These are phyloP conservation scores for Onthophagus taurus DNA, from an alignment of 1,140 invertebrate genomes.

Conservation along the genomic window DNA sequence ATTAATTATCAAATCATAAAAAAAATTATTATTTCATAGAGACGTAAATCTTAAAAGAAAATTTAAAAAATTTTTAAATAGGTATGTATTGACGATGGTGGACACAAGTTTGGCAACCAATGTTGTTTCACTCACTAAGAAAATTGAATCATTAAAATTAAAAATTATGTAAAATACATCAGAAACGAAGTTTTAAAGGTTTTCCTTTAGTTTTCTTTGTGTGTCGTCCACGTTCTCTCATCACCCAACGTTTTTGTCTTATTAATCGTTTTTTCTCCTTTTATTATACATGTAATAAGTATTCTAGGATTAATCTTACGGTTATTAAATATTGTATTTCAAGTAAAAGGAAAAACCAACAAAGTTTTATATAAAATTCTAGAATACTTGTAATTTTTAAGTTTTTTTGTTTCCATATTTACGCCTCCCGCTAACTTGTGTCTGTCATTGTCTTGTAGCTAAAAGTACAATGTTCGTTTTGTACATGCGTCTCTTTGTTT, in stretches of 20 bases:
- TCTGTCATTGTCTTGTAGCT: constrained; percentile 39
- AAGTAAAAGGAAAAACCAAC: too few species aligned
- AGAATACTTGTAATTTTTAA: too few species aligned
- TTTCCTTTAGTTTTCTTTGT: too few species aligned
- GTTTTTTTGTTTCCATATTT: constrained; percentile 28
- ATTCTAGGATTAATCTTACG: too few species aligned
- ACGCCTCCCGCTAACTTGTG: constrained; percentile 36
- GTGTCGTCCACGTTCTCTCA: too few species aligned
- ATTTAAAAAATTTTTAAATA: constrained; percentile 16
- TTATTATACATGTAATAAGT: neutral
- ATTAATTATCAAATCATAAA: too few species aligned
- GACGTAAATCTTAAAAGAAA: neutral
- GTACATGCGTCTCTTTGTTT: constrained; percentile 15
- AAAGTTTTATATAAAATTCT: too few species aligned
- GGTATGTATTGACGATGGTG: constrained; percentile 40
- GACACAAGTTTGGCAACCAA: constrained; percentile 46
- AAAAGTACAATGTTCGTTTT: constrained; percentile 32
- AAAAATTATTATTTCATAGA: too few species aligned
- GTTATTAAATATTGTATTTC: constrained; percentile 4
- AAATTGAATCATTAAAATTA: neutral
- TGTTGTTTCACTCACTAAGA: constrained; percentile 16
- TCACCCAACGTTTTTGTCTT: constrained; percentile 1
- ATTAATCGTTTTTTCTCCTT: constrained; percentile 4
- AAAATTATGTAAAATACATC: too few species aligned
- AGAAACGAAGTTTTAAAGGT: too few species aligned